Evolutionary conservation across 1,140 invertebrate species (phyloP).

Genomic region (Muscidifurax raptorellus): DNA sequence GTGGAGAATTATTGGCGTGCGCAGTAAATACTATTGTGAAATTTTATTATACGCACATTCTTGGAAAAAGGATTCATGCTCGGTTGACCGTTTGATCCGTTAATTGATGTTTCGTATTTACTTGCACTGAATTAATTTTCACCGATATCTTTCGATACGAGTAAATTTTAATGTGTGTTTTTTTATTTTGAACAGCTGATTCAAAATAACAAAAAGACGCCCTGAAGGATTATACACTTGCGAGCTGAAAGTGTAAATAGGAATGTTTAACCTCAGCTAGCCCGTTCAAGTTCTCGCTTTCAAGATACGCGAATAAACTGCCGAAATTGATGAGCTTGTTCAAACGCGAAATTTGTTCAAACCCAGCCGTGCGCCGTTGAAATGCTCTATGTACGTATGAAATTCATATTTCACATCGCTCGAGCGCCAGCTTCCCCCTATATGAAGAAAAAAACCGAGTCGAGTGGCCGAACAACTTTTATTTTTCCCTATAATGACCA

Average conservation of each 20-base stretch:
- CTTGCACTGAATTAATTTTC: background rate
- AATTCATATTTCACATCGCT: constrained; percentile 7
- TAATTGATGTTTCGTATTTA: background rate
- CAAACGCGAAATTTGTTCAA: constrained; percentile 48
- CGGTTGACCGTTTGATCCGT: background rate
- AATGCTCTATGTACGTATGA: constrained; percentile 10
- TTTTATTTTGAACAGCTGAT: no score
- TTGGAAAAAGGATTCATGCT: background rate
- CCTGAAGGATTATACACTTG: background rate
- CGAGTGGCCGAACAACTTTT: no score
- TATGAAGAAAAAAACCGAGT: background rate
- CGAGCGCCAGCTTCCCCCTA: background rate
- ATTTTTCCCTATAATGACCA: background rate
- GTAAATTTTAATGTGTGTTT: background rate
- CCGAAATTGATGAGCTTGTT: constrained; percentile 44
- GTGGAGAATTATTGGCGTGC: background rate
- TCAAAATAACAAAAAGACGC: no score
- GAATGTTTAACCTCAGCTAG: constrained; percentile 35
- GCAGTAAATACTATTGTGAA: background rate
- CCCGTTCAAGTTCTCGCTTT: constrained; percentile 49
- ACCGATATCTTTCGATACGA: background rate
- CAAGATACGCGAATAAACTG: constrained; percentile 37
- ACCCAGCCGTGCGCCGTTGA: constrained; percentile 16
- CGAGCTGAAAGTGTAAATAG: background rate
- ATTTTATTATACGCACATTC: background rate